phyloP scores from a whole-genome alignment of 1,140 invertebrate genomes.

The Papilio aristodemus region DNA sequence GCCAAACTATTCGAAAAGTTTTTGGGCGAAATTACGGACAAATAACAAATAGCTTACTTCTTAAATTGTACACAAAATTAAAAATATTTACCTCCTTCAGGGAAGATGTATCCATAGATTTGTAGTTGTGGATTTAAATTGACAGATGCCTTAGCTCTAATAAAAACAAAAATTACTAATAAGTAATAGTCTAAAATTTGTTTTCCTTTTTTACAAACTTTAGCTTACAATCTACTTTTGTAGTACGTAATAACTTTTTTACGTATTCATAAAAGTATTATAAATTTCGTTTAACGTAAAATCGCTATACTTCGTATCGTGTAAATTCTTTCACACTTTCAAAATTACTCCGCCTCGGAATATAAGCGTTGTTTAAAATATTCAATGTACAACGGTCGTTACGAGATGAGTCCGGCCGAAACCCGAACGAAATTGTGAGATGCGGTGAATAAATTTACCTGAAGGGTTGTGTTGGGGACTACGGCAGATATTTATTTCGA shows the following conservation, averaged over 20 bases:
- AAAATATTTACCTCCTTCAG: too few relatives aligned
- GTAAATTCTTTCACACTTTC: conserved; percentile 21
- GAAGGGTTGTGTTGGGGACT: conserved; percentile 13
- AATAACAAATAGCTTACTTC: too few relatives aligned
- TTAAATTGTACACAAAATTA: too few relatives aligned
- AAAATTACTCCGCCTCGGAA: conserved; percentile 11
- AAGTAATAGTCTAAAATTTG: too few relatives aligned
- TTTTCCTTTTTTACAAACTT: too few relatives aligned
- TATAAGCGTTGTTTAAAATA: conserved; percentile 23
- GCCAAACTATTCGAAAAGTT: too few relatives aligned
- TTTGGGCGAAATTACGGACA: too few relatives aligned
- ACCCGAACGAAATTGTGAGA: conserved; percentile 18
- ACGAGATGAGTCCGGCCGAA: conserved; percentile 1
- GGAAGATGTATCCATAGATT: too few relatives aligned
- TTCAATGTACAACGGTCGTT: conserved; percentile 13
- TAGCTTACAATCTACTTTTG: not conserved
- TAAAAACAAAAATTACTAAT: too few relatives aligned
- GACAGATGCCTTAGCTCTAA: too few relatives aligned
- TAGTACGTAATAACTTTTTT: not conserved
- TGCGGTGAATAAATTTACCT: conserved; percentile 22
- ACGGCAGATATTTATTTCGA: conserved; percentile 12
- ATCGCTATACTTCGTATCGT: not conserved
- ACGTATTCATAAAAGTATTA: not conserved
- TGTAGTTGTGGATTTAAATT: too few relatives aligned
- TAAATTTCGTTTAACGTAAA: not conserved